These are phyloP conservation scores for human DNA, from an alignment of 2,113 vertebrate species.

Conservation along the genomic window DNA sequence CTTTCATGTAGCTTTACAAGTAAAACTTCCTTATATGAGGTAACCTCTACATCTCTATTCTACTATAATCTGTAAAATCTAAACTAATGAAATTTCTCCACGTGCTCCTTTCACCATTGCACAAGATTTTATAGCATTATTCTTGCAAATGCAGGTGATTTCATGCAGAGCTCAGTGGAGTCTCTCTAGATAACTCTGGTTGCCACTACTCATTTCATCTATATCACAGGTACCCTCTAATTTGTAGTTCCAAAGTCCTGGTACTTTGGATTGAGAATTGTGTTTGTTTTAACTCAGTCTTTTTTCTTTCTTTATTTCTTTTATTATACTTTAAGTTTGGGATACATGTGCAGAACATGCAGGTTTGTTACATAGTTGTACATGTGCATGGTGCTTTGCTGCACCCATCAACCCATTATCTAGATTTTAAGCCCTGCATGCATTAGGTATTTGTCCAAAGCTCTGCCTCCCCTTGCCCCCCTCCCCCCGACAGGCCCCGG, in stretches of 20 bases:
- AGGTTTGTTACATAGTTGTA: no score
- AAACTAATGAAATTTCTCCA: background rate
- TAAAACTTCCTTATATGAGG: background rate
- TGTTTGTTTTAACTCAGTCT: background rate
- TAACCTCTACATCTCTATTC: background rate
- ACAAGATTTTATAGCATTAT: background rate
- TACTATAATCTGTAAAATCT: background rate
- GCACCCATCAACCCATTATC: no score
- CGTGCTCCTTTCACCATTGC: background rate
- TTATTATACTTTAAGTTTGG: no score
- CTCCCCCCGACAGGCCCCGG: no score
- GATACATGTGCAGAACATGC: no score
- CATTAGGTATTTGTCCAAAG: no score
- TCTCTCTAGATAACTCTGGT: background rate
- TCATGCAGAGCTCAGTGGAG: background rate
- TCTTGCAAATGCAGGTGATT: background rate
- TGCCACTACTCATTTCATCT: background rate
- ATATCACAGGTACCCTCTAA: background rate
- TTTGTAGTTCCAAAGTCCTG: background rate
- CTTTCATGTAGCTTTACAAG: background rate
- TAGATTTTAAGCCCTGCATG: no score
- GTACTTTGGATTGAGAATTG: background rate
- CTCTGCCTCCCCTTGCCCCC: no score
- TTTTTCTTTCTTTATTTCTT: no score
- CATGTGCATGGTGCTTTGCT: no score